Base-by-base conservation (phyloP, 2,888 invertebrate species). In the Seira sanloemensis region DNA sequence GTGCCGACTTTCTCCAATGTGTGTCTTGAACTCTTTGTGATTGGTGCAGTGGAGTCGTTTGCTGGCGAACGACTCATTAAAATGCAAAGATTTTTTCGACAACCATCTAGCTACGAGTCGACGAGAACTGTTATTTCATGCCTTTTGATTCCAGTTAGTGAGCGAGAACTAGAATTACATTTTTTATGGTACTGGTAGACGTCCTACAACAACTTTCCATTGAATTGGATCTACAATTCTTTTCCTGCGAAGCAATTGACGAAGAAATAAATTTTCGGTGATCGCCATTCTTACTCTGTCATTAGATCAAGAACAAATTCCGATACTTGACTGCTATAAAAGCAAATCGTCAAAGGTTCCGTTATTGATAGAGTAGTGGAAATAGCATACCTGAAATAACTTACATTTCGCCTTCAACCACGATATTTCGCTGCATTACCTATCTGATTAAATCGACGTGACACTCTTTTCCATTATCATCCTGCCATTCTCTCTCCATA, bases 11-110 rank as follows among this genome's bases (percentile, higher is more conserved):
- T 4, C 7, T 69, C 26, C 18, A n/a, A 27, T 27, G 18, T 69
- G 2, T 25, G 12, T 24, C 1, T 50, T 2, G 21, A 21, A n/a
- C 16, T 4, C 16, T 27, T 7, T 50, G 21, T 46, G 26, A 26
- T n/a, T 62, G 27, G 24, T 77, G 67, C 71, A 72, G 54, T 71
- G 37, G 37, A 72, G 72, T 81, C 82, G 72, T 82, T 82, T 72
- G 82, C 82, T 76, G 72, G 77, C 82, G 67, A 82, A 82, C 77
- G 76, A 82, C 77, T 82, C 82, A 77, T 82, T 82, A 72, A 76
- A 37, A 23, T 62, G 37, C 69, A 46, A 74, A 62, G 65, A 71
- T 76, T 71, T 24, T 69, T 54, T 72, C 72, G 50, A 18, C 12
- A n/a, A n/a, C n/a, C n/a, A n/a, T n/a, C n/a, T n/a, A n/a, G n/a